Conservation (phyloP, 2,797 vertebrate genomes). For the Pseudopleuronectes americanus region DNA sequence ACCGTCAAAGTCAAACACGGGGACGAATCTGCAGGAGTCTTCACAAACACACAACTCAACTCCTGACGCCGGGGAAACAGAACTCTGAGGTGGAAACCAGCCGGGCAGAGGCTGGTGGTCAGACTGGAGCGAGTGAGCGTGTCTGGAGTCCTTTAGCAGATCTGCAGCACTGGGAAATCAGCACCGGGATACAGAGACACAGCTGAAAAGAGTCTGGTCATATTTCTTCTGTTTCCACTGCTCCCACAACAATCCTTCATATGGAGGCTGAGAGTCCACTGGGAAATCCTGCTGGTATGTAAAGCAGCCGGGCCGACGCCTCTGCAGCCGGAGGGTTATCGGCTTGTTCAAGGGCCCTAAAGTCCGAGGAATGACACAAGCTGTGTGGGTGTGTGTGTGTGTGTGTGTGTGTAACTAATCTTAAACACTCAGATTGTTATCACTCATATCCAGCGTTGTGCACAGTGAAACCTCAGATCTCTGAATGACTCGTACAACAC, state of each 20-base stretch:
- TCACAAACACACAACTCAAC: too few species aligned
- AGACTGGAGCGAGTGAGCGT: slow-evolving; percentile 24
- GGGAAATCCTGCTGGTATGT: slow-evolving; percentile 41
- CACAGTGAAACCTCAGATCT: too few species aligned
- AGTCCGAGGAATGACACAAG: slow-evolving; percentile 3
- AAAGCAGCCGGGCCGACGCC: slow-evolving; percentile 27
- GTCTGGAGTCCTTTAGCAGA: slow-evolving; percentile 55
- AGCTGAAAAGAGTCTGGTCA: slow-evolving; percentile 65
- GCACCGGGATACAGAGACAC: slow-evolving; percentile 13
- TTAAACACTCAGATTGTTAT: not conserved
- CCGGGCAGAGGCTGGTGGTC: too few species aligned
- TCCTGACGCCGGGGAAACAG: too few species aligned
- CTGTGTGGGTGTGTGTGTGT: not conserved
- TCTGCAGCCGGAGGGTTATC: slow-evolving; percentile 13
- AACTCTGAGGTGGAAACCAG: too few species aligned
- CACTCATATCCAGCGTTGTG: too few species aligned
- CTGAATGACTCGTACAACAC: too few species aligned
- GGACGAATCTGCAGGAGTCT: not conserved
- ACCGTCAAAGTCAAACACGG: slow-evolving; percentile 9
- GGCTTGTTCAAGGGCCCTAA: not conserved
- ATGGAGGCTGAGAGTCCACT: slow-evolving; percentile 22
- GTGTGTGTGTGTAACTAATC: not conserved
- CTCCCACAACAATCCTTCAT: slow-evolving; percentile 55
- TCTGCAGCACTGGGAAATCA: slow-evolving; percentile 59
- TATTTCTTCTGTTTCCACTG: slow-evolving; percentile 66